Conservation (phyloP, 2,888 invertebrate genomes). For the Willowsia nigromaculata region DNA sequence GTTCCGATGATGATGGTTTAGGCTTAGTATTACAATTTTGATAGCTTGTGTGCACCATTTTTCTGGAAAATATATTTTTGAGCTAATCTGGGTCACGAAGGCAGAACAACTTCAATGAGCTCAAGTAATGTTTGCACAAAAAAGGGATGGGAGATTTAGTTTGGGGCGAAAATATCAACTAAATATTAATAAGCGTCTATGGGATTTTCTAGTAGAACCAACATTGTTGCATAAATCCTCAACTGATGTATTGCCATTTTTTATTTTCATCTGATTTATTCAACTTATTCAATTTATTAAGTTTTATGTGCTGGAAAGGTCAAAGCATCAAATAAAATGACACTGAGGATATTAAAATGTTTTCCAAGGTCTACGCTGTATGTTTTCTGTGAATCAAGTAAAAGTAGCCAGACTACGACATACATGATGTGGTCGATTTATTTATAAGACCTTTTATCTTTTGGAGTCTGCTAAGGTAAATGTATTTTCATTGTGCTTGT, state of each 20-base stretch:
- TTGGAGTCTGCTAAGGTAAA: background rate
- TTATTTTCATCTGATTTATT: background rate
- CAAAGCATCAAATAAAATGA: background rate
- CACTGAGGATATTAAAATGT: background rate
- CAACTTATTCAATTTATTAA: too few relatives aligned
- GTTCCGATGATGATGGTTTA: background rate
- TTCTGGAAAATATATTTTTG: background rate
- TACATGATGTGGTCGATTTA: constrained; percentile 15
- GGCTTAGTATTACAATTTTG: background rate
- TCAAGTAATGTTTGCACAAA: background rate
- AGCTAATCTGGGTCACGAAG: background rate
- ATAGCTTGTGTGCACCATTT: background rate
- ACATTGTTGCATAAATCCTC: too few relatives aligned
- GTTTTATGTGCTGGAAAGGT: too few relatives aligned
- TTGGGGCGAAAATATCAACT: background rate
- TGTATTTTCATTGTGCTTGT: background rate
- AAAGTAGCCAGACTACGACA: background rate
- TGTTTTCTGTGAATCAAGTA: background rate
- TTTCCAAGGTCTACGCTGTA: background rate
- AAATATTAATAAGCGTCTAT: too few relatives aligned
- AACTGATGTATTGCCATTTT: too few relatives aligned
- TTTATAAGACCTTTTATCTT: background rate
- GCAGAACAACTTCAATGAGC: background rate
- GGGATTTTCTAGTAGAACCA: too few relatives aligned
- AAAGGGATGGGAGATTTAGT: background rate